Evolutionary conservation across 2,888 invertebrate genomes (phyloP), one percentile per base, ranked within the genome.

Genomic region (Cryptocephalus moraei): DNA sequence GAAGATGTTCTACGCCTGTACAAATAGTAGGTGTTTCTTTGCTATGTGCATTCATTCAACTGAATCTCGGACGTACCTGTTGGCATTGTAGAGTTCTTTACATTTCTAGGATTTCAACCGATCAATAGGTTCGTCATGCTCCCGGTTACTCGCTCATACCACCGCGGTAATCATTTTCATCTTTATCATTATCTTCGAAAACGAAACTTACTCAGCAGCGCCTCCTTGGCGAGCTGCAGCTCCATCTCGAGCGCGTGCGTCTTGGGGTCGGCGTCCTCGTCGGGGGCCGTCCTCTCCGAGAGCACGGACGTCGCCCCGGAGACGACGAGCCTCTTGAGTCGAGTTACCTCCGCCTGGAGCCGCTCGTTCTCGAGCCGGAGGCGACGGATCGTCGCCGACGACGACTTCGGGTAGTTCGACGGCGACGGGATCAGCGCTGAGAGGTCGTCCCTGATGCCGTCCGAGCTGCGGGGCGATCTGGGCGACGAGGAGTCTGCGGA

Each of bases 311-410:
- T 76, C 32, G 80, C 76, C 49, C 81, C 81, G 8, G 81, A 77
- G 39, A 84, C 79, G 48, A 88, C 71, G 49, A 84, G 69, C 50
- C 84, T 74, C 39, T 84, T 74, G 42, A 85, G 75, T 61, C 85
- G 73, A 1, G 83, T 83, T 10, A 85, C 74, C 66, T 84, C 84
- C 49, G 82, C 80, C 69, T 82, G 75, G 50, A 89, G 74, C 49
- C 86, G 78, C 66, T 89, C 90, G 68, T 90, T 90, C 64, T 89
- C 88, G 56, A 80, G 72, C 47, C 84, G 75, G 49, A 88, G 73
- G 48, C 83, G 72, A 44, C 82, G 75, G 8, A 81, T 75, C 47
- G 77, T 76, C 48, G 77, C 76, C 4, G 75, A 73, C 34, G 62
- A 70, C 62, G 60, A 74, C 69, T 57, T 77, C 39, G 64, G 61